Base-by-base conservation (phyloP, 2,113 vertebrate genomes). In the Tiliqua scincoides region DNA sequence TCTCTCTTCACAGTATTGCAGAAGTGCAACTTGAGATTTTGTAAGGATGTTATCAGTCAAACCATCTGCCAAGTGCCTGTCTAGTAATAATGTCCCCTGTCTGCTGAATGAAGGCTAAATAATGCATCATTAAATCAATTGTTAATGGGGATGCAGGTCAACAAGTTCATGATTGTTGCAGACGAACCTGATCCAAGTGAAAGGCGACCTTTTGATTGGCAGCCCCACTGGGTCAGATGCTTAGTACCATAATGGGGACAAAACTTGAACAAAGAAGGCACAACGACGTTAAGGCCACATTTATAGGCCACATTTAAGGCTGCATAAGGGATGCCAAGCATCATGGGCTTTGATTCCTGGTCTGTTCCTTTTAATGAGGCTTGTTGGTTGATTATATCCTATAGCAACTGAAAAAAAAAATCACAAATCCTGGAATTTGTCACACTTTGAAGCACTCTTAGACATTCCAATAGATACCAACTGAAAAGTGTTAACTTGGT, bases 61-160 rank as follows among this genome's bases (percentile, higher is more conserved):
- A 84, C 91, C 90, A 93, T 95, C 91, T 93, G 91, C 93, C 93
- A 92, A 94, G 91, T 35, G 87, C 89, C 93, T 93, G 92, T 87
- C 94, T 85, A 83, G 91, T 87, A 92, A 93, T 93, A 95, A 93
- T 82, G 90, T 90, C 90, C 88, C 43, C 93, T 0, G 72, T 91
- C 92, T 94, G 87, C 91, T 93, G 91, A 93, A 94, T 87, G 87
- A 89, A 89, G 85, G 79, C 92, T 95, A 91, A 95, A 95, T 95
- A 95, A 95, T 95, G 91, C 90, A 95, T 89, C 25, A 8, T 82
- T 85, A 59, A 84, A 94, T 95, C 91, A 93, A 95, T 95, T 93
- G 93, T 95, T 94, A 94, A 94, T 84, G 89, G 90, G 77, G 90
- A 82, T 57, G 65, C 0, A 81, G 95, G 95, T 93, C 93, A 94